Percentiles rank a stretch among this genome's conserved stretches.
Conservation (phyloP, 2,888 invertebrate species). For the Eupithecia vulgata region DNA sequence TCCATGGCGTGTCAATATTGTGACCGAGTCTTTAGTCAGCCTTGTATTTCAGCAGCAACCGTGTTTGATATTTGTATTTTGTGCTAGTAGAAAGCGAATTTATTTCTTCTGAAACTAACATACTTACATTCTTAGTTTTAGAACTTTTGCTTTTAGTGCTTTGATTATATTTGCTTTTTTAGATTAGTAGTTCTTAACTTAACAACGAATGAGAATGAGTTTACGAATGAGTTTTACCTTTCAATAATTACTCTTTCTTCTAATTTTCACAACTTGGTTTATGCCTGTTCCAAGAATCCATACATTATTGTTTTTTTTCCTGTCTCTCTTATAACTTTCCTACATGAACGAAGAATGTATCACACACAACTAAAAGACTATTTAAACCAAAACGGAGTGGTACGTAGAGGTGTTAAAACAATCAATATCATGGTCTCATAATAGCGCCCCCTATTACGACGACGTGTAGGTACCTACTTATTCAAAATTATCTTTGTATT, state of each 20-base stretch:
- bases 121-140: constrained; percentile 45
- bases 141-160: constrained; percentile 36
- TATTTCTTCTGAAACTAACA: constrained; percentile 43
- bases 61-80: constrained; percentile 26
- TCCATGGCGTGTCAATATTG: too few species aligned
- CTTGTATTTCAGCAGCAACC: not conserved
- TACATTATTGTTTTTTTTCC: not conserved
- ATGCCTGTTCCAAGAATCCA: not conserved
- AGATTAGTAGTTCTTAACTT: not conserved
- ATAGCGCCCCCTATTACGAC: not conserved
- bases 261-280: not conserved
- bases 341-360: not conserved
- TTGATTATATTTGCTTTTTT: constrained; percentile 8
- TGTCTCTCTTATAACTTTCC: not conserved
- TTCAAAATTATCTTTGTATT: not conserved
- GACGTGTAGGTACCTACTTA: not conserved
- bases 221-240: not conserved
- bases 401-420: not conserved
- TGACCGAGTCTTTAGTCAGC: not conserved
- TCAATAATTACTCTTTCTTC: not conserved
- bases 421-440: not conserved
- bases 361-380: not conserved
- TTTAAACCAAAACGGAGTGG: not conserved
- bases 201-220: not conserved
- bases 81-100: constrained; percentile 40